Percentiles rank a stretch among this genome's conserved stretches.
These are phyloP conservation scores for Tachystola acroxantha DNA, from an alignment of 2,888 invertebrate species.

Conservation along the genomic window DNA sequence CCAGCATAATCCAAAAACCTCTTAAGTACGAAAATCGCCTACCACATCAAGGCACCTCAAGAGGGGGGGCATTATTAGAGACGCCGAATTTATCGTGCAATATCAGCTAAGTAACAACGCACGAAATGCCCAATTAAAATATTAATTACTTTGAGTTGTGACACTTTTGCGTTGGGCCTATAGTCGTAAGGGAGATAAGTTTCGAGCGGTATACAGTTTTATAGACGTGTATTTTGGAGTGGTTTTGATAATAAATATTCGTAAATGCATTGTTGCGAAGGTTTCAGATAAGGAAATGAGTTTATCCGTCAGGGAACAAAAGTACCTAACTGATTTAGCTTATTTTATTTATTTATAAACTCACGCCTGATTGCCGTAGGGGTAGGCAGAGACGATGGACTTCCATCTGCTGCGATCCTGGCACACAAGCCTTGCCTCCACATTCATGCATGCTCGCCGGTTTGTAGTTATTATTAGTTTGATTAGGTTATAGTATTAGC, in stretches of 20 bases:
- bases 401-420: too few relatives aligned
- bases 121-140: slow-evolving; percentile 76
- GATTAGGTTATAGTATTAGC: too few relatives aligned
- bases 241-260: slow-evolving; percentile 8
- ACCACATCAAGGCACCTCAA: slow-evolving; percentile 7
- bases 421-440: too few relatives aligned
- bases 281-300: too few relatives aligned
- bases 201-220: slow-evolving; percentile 11
- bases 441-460: too few relatives aligned
- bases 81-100: slow-evolving; percentile 67
- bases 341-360: too few relatives aligned
- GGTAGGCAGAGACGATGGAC: too few relatives aligned
- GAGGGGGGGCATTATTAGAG: slow-evolving; percentile 57
- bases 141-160: slow-evolving; percentile 74
- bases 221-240: slow-evolving; percentile 11
- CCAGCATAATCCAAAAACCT: slow-evolving; percentile 9
- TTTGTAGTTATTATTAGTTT: too few relatives aligned
- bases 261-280: too few relatives aligned
- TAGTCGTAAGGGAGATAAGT: slow-evolving; percentile 31
- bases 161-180: slow-evolving; percentile 52
- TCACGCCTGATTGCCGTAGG: too few relatives aligned
- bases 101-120: slow-evolving; percentile 71
- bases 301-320: too few relatives aligned
- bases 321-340: too few relatives aligned
- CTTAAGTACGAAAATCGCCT: slow-evolving; percentile 15